Percentiles rank a stretch among this genome's conserved stretches.
These are phyloP conservation scores for Actinia equina DNA, from an alignment of 64 coral and sea anemone species.

Conservation along the genomic window DNA sequence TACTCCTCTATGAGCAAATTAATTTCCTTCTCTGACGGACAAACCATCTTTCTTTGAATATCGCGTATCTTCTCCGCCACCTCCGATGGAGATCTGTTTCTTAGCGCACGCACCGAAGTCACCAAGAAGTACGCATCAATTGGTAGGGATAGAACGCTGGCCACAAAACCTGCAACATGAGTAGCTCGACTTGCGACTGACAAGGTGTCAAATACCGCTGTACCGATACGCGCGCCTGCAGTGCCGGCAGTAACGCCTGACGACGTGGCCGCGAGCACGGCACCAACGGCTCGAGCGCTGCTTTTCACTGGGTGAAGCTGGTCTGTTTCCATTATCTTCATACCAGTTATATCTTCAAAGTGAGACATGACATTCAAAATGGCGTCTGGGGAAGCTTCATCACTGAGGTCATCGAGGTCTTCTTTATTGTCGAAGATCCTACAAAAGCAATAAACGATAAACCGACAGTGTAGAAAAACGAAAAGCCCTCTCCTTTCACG, in stretches of 20 bases:
- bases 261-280: slow-evolving; percentile 42
- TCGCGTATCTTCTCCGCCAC: slow-evolving; percentile 41
- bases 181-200: slow-evolving; percentile 47
- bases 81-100: slow-evolving; percentile 41
- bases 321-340: slow-evolving; percentile 32
- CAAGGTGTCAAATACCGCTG: slow-evolving; percentile 54
- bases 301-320: slow-evolving; percentile 47
- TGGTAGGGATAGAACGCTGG: slow-evolving; percentile 47
- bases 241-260: slow-evolving; percentile 53
- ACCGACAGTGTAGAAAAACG: too few species aligned
- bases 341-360: slow-evolving; percentile 55
- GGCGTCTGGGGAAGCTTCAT: neutral
- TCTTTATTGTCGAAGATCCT: slow-evolving; percentile 20
- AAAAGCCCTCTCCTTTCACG: too few species aligned
- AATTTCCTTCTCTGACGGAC: slow-evolving; percentile 25
- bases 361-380: slow-evolving; percentile 41
- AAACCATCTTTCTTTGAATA: slow-evolving; percentile 50
- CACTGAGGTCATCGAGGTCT: neutral
- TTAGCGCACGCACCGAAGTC: slow-evolving; percentile 44
- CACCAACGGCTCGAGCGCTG: slow-evolving; percentile 40
- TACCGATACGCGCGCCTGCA: slow-evolving; percentile 37
- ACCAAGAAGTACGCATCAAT: slow-evolving; percentile 62
- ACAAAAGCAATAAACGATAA: neutral
- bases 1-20: slow-evolving; percentile 35
- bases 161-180: slow-evolving; percentile 52